Percentiles rank a stretch among this genome's conserved stretches.
Evolutionary conservation across 1,140 invertebrate genomes (phyloP).

Genomic region (Leptinotarsa undecemlineata): DNA sequence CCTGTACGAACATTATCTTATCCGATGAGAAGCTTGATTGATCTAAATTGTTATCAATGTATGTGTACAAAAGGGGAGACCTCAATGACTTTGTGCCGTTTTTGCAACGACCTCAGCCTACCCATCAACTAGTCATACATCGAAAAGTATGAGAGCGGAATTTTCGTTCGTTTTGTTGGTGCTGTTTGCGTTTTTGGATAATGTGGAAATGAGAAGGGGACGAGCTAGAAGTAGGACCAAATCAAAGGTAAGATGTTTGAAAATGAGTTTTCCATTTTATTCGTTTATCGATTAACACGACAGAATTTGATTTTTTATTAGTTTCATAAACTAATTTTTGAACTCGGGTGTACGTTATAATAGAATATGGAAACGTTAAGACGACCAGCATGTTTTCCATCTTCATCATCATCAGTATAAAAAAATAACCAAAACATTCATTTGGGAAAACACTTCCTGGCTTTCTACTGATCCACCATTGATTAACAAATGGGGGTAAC

Average conservation of each 20-base stretch:
- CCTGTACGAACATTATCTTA: neutral
- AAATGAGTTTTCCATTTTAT: neutral
- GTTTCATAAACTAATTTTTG: neutral
- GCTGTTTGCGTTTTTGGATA: constrained; percentile 37
- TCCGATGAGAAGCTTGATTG: constrained; percentile 18
- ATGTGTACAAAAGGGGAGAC: constrained; percentile 5
- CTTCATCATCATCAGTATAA: too few relatives aligned
- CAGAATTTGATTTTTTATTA: too few relatives aligned
- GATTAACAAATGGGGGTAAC: too few relatives aligned
- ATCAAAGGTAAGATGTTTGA: constrained; percentile 61
- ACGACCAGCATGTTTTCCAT: too few relatives aligned
- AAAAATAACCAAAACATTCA: too few relatives aligned
- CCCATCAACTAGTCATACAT: neutral
- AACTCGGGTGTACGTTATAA: neutral
- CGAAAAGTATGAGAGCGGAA: constrained; percentile 35
- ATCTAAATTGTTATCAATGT: constrained; percentile 25
- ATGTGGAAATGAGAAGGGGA: constrained; percentile 60
- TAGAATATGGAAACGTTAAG: too few relatives aligned
- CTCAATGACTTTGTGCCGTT: neutral
- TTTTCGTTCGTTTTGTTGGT: constrained; percentile 37
- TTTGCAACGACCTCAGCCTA: neutral
- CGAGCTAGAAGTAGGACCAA: constrained; percentile 69
- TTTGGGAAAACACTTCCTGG: too few relatives aligned
- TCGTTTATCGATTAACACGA: neutral
- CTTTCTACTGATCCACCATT: too few relatives aligned